These are phyloP conservation scores for Malacoraja senta DNA, from an alignment of 2,797 vertebrate genomes.

Conservation along the genomic window DNA sequence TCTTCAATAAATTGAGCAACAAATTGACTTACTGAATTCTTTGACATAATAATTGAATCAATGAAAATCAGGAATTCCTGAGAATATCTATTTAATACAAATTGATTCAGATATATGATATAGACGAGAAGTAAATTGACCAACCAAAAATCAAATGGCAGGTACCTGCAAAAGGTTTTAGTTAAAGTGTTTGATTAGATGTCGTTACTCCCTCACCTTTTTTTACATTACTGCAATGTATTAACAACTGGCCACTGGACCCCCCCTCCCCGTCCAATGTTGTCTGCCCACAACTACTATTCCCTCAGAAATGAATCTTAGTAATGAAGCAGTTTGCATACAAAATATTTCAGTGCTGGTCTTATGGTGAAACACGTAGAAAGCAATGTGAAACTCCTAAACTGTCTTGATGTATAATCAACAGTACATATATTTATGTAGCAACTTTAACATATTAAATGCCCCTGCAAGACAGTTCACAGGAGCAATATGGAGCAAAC, in stretches of 20 bases:
- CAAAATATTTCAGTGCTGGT: neutral
- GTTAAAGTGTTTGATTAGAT: neutral
- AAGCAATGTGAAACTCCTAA: neutral
- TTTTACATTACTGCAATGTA: no score
- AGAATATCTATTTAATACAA: neutral
- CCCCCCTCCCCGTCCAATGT: no score
- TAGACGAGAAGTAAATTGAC: neutral
- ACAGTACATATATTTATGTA: neutral
- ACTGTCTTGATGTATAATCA: neutral
- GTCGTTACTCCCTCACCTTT: no score
- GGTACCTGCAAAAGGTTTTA: neutral
- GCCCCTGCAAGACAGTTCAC: no score
- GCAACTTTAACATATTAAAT: neutral
- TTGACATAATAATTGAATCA: slow-evolving; percentile 48
- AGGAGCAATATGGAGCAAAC: no score
- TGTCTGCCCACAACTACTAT: no score
- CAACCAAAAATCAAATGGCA: neutral
- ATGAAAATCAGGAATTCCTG: slow-evolving; percentile 37
- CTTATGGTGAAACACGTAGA: neutral
- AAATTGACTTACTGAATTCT: slow-evolving; percentile 45
- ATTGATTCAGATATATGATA: neutral
- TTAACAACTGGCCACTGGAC: no score
- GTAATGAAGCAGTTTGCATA: neutral
- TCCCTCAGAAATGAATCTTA: neutral
- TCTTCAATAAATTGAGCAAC: slow-evolving; percentile 47